phyloP scores from a whole-genome alignment of 2,888 invertebrate genomes.

The Andricus quercusramuli region DNA sequence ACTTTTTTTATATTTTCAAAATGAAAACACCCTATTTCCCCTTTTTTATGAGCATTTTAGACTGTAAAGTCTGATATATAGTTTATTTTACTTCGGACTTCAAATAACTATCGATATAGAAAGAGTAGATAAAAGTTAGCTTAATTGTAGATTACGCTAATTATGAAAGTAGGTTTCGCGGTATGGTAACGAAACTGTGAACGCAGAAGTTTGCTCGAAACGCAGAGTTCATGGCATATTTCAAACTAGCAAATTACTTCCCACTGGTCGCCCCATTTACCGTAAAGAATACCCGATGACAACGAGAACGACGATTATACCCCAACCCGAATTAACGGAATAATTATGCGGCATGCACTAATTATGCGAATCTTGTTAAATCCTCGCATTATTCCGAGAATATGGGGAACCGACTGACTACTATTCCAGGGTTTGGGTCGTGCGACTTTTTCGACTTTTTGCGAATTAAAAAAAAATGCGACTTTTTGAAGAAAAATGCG shows the following conservation, averaged over 20 bases:
- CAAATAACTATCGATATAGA: background rate
- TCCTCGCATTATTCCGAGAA: conserved; percentile 4
- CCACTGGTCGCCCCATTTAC: background rate
- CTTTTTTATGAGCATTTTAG: too few relatives aligned
- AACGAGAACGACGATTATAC: conserved; percentile 13
- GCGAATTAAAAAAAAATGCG: too few relatives aligned
- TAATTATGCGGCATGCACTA: conserved; percentile 51
- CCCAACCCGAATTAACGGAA: conserved; percentile 44
- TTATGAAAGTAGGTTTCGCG: too few relatives aligned
- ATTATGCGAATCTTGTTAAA: conserved; percentile 49
- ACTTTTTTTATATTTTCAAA: too few relatives aligned
- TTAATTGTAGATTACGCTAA: too few relatives aligned
- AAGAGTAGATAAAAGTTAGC: too few relatives aligned
- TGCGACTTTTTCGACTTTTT: too few relatives aligned
- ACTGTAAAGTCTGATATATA: too few relatives aligned
- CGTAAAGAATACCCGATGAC: background rate
- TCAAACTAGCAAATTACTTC: background rate
- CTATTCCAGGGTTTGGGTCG: too few relatives aligned
- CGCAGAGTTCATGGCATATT: background rate
- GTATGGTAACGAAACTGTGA: background rate
- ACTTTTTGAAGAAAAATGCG: too few relatives aligned
- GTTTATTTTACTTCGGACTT: too few relatives aligned
- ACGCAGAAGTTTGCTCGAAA: background rate
- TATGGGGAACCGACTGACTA: background rate
- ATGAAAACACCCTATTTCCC: too few relatives aligned